Evolutionary conservation across 2,113 vertebrate species (phyloP).

Genomic region (Casuarius casuarius): DNA sequence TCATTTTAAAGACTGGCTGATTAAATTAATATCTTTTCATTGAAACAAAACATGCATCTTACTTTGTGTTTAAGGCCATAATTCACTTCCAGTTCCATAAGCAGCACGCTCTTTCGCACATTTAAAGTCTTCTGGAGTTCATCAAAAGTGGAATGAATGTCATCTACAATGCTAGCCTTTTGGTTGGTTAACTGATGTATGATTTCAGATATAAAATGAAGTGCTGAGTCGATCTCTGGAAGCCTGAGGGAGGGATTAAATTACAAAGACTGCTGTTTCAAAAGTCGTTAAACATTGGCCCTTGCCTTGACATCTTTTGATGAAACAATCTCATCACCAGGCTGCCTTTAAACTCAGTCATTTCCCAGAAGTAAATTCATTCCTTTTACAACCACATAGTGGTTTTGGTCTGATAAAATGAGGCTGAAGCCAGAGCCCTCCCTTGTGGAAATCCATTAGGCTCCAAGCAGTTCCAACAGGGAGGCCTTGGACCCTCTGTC

Average conservation of each 20-base stretch:
- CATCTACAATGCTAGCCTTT: conserved; percentile 93
- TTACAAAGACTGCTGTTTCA: conserved; percentile 41
- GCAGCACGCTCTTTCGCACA: conserved; percentile 93
- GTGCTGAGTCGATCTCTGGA: conserved; percentile 95
- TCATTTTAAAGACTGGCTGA: not conserved
- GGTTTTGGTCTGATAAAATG: not conserved
- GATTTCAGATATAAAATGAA: conserved; percentile 93
- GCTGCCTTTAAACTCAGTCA: not conserved
- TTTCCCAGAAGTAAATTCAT: conserved; percentile 30
- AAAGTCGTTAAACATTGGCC: conserved; percentile 27
- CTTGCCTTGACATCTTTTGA: not conserved
- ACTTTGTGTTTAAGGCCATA: conserved; percentile 98
- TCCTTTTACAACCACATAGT: not conserved
- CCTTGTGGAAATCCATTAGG: not conserved
- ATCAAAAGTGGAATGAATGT: conserved; percentile 92
- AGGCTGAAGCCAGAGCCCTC: not conserved
- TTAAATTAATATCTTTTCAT: not conserved
- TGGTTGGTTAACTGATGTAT: conserved; percentile 93
- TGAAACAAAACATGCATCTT: conserved; percentile 59
- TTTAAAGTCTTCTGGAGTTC: conserved; percentile 96
- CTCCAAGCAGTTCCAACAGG: not conserved
- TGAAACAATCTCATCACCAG: not conserved
- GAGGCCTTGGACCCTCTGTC: not conserved
- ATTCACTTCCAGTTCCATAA: conserved; percentile 99
- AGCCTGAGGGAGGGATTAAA: conserved; percentile 79